These are phyloP conservation scores for Drosophila demipolita DNA, from an alignment of 2,888 invertebrate genomes.

Conservation along the genomic window DNA sequence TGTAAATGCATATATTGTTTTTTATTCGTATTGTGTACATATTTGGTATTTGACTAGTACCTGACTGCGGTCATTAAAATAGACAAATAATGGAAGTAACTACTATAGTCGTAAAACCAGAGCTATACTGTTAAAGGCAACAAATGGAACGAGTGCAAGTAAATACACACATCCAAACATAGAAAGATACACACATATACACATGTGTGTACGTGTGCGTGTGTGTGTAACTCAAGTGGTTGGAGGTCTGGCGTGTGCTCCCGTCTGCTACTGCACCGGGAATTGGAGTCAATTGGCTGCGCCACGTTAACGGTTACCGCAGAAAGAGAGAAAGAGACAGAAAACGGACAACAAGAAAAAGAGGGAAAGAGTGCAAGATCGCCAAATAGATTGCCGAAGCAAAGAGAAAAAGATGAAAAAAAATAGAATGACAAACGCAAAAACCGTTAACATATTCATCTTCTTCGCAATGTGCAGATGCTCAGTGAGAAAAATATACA, in stretches of 20 bases:
- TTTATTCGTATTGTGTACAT: constrained; percentile 9
- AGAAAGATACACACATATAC: not conserved
- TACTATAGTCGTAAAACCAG: constrained; percentile 27
- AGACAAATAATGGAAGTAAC: constrained; percentile 44
- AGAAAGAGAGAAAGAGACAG: not conserved
- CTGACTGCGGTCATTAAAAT: constrained; percentile 36
- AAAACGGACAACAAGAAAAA: not conserved
- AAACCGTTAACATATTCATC: constrained; percentile 4
- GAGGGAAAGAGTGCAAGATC: constrained; percentile 28
- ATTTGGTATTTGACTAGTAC: constrained; percentile 14
- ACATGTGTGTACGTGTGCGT: not conserved
- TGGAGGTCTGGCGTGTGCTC: constrained; percentile 29
- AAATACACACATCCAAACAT: not conserved
- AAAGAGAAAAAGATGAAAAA: constrained; percentile 18
- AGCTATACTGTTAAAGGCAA: constrained; percentile 19
- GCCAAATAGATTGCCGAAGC: constrained; percentile 53
- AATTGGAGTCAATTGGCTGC: constrained; percentile 54
- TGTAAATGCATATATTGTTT: not conserved
- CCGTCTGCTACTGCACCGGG: constrained; percentile 16
- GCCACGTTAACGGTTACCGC: constrained; percentile 51
- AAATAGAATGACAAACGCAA: constrained; percentile 6
- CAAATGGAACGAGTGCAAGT: constrained; percentile 31
- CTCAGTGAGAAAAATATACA: not conserved
- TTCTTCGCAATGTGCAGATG: constrained; percentile 7
- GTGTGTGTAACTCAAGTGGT: constrained; percentile 1